phyloP scores from a whole-genome alignment of 1,140 invertebrate species.

The Cydia fagiglandana region DNA sequence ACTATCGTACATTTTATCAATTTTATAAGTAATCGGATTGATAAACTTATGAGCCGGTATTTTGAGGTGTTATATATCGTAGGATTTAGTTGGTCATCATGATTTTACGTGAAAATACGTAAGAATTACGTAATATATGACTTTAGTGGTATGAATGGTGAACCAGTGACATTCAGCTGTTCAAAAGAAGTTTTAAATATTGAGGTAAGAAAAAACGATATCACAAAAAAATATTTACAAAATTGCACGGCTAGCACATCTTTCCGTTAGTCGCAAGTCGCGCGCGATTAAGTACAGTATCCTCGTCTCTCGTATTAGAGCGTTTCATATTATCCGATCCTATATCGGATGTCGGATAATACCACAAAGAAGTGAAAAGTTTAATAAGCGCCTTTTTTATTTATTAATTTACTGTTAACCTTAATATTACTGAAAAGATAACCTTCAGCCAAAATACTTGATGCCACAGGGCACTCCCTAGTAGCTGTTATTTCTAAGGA shows the following conservation, averaged over 20 bases:
- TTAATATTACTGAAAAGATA: too few species aligned
- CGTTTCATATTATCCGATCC: too few species aligned
- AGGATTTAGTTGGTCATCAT: not conserved
- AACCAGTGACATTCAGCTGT: conserved; percentile 9
- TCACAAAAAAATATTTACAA: not conserved
- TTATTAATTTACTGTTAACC: too few species aligned
- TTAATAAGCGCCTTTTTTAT: too few species aligned
- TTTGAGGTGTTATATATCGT: conserved; percentile 10
- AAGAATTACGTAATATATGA: not conserved
- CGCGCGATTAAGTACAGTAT: too few species aligned
- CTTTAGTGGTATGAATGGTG: not conserved
- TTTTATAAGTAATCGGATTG: not conserved
- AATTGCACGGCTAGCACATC: not conserved
- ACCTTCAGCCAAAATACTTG: too few species aligned
- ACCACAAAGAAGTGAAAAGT: too few species aligned
- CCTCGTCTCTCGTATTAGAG: too few species aligned
- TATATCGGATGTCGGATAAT: too few species aligned
- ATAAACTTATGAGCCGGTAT: not conserved
- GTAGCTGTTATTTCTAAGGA: too few species aligned
- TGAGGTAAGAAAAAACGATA: not conserved
- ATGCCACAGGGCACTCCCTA: too few species aligned
- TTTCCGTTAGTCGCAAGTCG: not conserved
- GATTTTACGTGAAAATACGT: conserved; percentile 24
- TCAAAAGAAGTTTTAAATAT: not conserved
- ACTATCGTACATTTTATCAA: conserved; percentile 24